Base-by-base conservation (phyloP, 1,140 invertebrate genomes). In the Trypoxylus dichotomus region DNA sequence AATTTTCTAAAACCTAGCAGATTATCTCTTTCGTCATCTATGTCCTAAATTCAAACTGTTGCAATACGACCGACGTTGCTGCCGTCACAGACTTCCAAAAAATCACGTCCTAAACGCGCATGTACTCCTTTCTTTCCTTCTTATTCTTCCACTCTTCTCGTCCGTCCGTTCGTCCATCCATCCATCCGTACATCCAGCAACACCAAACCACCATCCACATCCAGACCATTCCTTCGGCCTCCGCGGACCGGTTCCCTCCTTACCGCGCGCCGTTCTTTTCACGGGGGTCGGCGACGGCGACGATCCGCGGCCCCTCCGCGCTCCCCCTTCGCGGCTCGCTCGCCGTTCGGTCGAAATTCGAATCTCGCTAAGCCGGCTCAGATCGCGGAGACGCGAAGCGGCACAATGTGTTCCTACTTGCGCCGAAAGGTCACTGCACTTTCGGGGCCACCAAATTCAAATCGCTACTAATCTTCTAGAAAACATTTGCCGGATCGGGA, bases 391-490 rank as follows among this genome's bases (percentile, higher is more conserved):
- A 81, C 80, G 82, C 80, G 77, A 79, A 74, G 32, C 32, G 41
- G 72, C 83, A 82, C 83, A 84, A 84, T 84, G 80, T 83, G 79
- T 83, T 84, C 82, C 82, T 82, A 84, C 83, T 84, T 84, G 83
- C 81, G 82, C 78, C 82, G 82, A 54, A 71, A 84, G 83, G 83
- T 84, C 83, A 84, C 79, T 84, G 82, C 79, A 84, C 83, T 82
- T 83, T 83, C 80, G 81, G 81, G 82, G 82, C 83, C 82, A 83
- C 79, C 78, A 80, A 80, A 83, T 82, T 79, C 78, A 79, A 81
- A 79, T 81, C 79, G 79, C 80, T 81, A 81, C 80, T 81, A 81
- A 79, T 81, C 80, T 81, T 81, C 78, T 79, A 78, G 80, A 81
- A 81, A 81, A 81, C 80, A 79, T 81, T 73, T 77, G 75, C 54